These are phyloP conservation scores for Rhinolophus sinicus DNA, from an alignment of 2,113 vertebrate species.

Conservation along the genomic window DNA sequence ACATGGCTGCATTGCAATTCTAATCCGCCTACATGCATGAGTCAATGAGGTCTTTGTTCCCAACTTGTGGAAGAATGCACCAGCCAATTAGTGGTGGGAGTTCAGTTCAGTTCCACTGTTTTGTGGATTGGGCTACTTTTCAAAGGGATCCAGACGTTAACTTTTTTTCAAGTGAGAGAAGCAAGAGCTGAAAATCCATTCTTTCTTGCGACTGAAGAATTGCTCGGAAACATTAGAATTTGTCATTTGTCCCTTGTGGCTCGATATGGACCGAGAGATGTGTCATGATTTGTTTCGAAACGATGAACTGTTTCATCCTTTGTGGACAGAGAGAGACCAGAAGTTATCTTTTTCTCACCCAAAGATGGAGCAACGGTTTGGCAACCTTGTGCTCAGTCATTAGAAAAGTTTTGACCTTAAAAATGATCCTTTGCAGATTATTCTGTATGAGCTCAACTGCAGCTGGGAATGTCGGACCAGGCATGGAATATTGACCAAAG, in stretches of 20 bases:
- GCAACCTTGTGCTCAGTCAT: background rate
- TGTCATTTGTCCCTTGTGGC: fast-evolving
- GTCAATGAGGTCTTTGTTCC: conserved; percentile 93
- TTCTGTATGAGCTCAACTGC: background rate
- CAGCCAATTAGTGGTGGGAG: conserved; percentile 91
- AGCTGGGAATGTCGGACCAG: background rate
- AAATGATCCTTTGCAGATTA: background rate
- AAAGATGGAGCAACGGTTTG: background rate
- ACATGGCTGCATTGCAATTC: conserved; percentile 70
- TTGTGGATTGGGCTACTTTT: conserved; percentile 75
- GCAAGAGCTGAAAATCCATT: background rate
- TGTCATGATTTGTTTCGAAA: background rate
- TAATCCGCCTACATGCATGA: conserved; percentile 84
- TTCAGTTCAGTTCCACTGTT: conserved; percentile 81
- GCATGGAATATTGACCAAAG: background rate
- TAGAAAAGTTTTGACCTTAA: conserved; percentile 38
- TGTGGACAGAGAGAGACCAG: background rate
- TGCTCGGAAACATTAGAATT: background rate
- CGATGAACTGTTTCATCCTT: background rate
- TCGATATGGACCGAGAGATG: background rate
- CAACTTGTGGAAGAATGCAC: conserved; percentile 88
- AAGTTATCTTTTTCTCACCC: conserved; percentile 23
- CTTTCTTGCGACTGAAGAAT: background rate
- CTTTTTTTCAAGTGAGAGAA: conserved; percentile 55
- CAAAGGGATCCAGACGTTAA: conserved; percentile 73